Evolutionary conservation across 1,140 invertebrate species (phyloP).

Genomic region (Drosophila mayri): DNA sequence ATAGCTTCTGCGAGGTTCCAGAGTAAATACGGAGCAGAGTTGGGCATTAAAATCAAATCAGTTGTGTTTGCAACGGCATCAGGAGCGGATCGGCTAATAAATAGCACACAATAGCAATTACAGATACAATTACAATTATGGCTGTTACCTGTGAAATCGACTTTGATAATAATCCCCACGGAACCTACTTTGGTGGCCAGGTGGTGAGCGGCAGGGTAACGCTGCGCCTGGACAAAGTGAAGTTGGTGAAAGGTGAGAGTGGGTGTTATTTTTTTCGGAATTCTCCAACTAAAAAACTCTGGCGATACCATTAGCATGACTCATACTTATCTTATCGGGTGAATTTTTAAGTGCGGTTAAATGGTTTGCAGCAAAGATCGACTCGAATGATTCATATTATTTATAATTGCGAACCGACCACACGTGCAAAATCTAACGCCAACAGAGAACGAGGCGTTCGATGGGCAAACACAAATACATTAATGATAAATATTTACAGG

Average conservation of each 20-base stretch:
- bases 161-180: constrained; percentile 85
- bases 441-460: constrained; percentile 14
- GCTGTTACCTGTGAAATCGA: constrained; percentile 73
- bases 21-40: constrained; percentile 24
- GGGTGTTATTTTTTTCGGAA: neutral
- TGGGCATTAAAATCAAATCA: constrained; percentile 57
- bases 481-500: constrained; percentile 30
- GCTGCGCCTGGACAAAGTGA: constrained; percentile 84
- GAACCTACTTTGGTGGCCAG: constrained; percentile 86
- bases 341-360: constrained; percentile 31
- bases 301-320: constrained; percentile 22
- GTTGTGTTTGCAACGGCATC: constrained; percentile 57
- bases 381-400: constrained; percentile 44
- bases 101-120: constrained; percentile 14
- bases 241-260: constrained; percentile 84
- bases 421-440: constrained; percentile 37
- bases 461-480: constrained; percentile 12
- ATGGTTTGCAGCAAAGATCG: constrained; percentile 30
- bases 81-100: constrained; percentile 32
- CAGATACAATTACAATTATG: constrained; percentile 49
- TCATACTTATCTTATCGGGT: constrained; percentile 52
- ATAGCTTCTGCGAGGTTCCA: constrained; percentile 8
- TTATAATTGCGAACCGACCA: constrained; percentile 24
- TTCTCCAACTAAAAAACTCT: neutral
- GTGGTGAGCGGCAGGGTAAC: constrained; percentile 85